Conservation (phyloP, 2,888 invertebrate genomes). For the Octonoba sinensis region DNA sequence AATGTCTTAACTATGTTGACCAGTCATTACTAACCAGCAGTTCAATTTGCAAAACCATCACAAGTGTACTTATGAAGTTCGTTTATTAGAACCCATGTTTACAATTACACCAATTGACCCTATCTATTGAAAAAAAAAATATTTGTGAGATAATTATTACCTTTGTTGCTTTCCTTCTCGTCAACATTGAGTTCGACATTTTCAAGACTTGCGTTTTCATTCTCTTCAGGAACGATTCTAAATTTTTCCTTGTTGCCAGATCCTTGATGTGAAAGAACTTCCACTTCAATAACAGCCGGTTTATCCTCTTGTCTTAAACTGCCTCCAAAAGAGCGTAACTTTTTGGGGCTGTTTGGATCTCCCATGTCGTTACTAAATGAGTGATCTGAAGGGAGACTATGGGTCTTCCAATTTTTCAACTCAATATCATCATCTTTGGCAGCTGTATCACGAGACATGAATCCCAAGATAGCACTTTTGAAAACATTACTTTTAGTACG, state of each 20-base stretch:
- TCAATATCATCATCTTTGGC: conserved; percentile 11
- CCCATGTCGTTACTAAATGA: conserved; percentile 6
- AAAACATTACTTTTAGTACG: conserved; percentile 33
- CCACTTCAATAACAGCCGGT: conserved; percentile 38
- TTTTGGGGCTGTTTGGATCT: conserved; percentile 23
- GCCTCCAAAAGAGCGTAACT: conserved; percentile 26
- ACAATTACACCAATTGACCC: too few relatives aligned
- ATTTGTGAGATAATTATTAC: conserved; percentile 1
- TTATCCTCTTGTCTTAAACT: conserved; percentile 16
- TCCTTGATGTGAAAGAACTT: conserved; percentile 34
- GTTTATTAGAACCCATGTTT: too few relatives aligned
- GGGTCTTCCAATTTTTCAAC: conserved; percentile 32
- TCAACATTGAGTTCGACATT: conserved; percentile 38
- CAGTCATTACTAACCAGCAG: too few relatives aligned
- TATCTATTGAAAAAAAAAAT: too few relatives aligned
- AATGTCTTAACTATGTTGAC: too few relatives aligned
- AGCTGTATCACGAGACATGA: conserved; percentile 32
- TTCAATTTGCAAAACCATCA: too few relatives aligned
- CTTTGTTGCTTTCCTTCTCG: conserved; percentile 29
- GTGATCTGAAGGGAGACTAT: conserved; percentile 28
- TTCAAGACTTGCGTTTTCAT: conserved; percentile 39
- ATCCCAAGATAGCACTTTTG: conserved; percentile 37
- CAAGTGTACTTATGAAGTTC: too few relatives aligned
- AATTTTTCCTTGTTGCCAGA: conserved; percentile 10
- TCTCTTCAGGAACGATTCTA: conserved; percentile 47